Base-by-base conservation (phyloP, 2,888 invertebrate genomes). In the Geophilus truncorum region DNA sequence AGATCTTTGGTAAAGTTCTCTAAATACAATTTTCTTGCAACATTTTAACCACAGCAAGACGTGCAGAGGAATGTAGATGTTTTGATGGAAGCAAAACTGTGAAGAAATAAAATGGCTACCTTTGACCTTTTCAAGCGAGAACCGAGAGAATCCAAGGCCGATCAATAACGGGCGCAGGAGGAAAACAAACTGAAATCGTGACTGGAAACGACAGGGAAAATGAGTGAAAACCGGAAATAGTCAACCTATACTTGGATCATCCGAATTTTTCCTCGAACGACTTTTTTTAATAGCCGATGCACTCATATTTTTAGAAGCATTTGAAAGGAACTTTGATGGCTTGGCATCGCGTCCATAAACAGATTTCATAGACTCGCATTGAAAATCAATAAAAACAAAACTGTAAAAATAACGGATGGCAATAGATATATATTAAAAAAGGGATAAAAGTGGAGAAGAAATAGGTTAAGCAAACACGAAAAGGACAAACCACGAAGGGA, bases 151-250 rank as follows among this genome's bases (percentile, higher is more conserved):
- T 70, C 70, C 70, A 70, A 70, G 70, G 25, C 3, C 70, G 70
- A 70, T 70, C 70, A 70, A 70, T 70, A 70, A 18, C 7, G 51
- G 51, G 3, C 25, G 70, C 28, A 51, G 28, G 28, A 28, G 70
- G 28, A 70, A 70, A 70, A 70, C 70, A 70, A 70, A 70, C 25
- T 28, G 70, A 70, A 23, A 23, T 70, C 25, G 70, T 70, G 70
- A 28, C 70, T 70, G 25, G 28, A 70, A 28, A 70, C n/a, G n/a
- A 10, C 12, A 1, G 70, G 28, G 18, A 70, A 70, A 25, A 70
- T 70, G 28, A 70, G 23, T 0, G 12, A 21, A 70, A 70, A 70
- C 25, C 10, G 25, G 28, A 25, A 70, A 70, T 28, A 28, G 1
- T 12, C 28, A 15, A 70, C 70, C n/a, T 18, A n/a, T 70, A 70